Conservation (phyloP, 1,140 invertebrate genomes). For the Heliconius congener region DNA sequence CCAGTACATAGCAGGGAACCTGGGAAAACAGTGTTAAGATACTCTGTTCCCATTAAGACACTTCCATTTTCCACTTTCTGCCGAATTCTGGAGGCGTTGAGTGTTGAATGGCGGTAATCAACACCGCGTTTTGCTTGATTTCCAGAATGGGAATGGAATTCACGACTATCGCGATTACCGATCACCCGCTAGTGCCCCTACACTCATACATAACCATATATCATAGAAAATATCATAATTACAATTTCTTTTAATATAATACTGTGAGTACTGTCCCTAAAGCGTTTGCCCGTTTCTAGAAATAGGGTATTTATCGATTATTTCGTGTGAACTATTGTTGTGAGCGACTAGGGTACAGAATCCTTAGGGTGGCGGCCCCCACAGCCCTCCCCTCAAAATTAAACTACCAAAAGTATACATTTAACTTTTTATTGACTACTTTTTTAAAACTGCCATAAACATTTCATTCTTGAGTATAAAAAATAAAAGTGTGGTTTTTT, state of each 20-base stretch:
- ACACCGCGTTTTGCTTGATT: no score
- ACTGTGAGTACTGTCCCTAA: neutral
- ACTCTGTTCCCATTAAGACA: no score
- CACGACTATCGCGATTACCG: no score
- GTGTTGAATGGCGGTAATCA: no score
- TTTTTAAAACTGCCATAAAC: slow-evolving; percentile 44
- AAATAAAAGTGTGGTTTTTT: slow-evolving; percentile 34
- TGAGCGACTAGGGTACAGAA: slow-evolving; percentile 61
- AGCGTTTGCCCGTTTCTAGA: slow-evolving; percentile 5
- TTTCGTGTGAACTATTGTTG: slow-evolving; percentile 74
- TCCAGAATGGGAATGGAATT: no score
- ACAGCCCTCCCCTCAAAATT: slow-evolving; percentile 43
- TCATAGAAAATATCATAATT: neutral
- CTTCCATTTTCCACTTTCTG: no score
- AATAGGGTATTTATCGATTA: slow-evolving; percentile 63
- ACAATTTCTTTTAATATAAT: neutral
- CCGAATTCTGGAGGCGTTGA: no score
- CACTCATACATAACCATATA: no score
- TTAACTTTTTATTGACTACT: slow-evolving; percentile 43
- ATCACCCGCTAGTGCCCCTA: no score
- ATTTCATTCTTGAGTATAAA: slow-evolving; percentile 44
- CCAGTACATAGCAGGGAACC: no score
- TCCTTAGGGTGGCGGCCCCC: slow-evolving; percentile 62
- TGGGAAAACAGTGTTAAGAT: no score
- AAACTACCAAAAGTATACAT: slow-evolving; percentile 54